A percentile compares a stretch with the other conserved stretches of the same genome.
These are phyloP conservation scores for Trypoxylus dichotomus DNA, from an alignment of 1,140 invertebrate genomes.

Conservation along the genomic window DNA sequence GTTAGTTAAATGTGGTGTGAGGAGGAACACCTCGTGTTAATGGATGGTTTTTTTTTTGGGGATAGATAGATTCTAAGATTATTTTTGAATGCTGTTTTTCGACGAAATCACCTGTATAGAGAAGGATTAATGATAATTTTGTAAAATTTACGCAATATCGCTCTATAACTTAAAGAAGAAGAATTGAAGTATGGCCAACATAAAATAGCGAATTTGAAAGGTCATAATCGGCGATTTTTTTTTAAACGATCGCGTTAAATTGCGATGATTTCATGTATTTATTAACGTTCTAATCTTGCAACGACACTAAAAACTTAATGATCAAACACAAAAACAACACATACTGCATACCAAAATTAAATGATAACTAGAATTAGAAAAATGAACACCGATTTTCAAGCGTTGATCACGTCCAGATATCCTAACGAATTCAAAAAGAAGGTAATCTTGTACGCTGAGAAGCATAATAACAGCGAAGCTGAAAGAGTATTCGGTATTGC, in stretches of 20 bases:
- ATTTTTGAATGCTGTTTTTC: neutral
- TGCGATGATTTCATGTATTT: neutral
- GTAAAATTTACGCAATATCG: neutral
- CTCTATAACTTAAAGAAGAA: neutral
- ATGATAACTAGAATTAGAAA: constrained; percentile 14
- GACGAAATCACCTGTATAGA: neutral
- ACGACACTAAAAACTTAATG: neutral
- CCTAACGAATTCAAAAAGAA: constrained; percentile 44
- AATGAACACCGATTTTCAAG: constrained; percentile 1
- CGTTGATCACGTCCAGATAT: constrained; percentile 32
- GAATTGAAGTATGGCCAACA: constrained; percentile 3
- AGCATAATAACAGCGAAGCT: constrained; percentile 42
- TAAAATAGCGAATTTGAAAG: neutral
- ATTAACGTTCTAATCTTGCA: neutral
- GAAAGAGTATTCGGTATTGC: constrained; percentile 42
- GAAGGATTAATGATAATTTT: neutral
- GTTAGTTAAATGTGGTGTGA: neutral
- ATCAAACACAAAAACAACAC: neutral
- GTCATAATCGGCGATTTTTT: neutral
- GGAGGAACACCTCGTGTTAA: neutral
- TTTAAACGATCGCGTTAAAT: neutral
- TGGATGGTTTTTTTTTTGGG: neutral
- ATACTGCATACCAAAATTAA: neutral
- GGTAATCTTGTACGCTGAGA: constrained; percentile 45
- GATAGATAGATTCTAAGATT: neutral